Evolutionary conservation across 2,797 vertebrate species (phyloP).

Genomic region (Oreochromis grahami): DNA sequence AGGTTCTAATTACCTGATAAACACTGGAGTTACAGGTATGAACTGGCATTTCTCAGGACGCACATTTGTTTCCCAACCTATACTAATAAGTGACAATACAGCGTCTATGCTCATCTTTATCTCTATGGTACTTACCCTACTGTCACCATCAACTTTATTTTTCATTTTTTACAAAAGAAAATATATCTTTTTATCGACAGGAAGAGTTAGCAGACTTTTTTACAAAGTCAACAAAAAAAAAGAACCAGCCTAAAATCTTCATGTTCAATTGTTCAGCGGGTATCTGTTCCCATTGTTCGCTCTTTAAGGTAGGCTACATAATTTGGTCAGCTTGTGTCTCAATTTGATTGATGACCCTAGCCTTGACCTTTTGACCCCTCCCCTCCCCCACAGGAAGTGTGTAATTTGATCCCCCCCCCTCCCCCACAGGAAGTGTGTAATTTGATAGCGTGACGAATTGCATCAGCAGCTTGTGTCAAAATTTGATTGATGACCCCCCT

Average conservation of each 20-base stretch:
- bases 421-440: too few relatives aligned
- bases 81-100: neutral
- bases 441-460: too few relatives aligned
- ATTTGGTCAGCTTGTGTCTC: too few relatives aligned
- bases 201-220: neutral
- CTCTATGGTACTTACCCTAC: neutral
- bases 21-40: neutral
- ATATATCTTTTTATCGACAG: neutral
- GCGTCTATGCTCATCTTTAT: neutral
- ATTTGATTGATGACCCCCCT: too few relatives aligned
- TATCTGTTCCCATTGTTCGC: neutral
- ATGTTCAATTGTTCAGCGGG: neutral
- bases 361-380: too few relatives aligned
- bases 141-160: neutral
- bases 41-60: neutral
- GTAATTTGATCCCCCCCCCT: too few relatives aligned
- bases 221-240: neutral
- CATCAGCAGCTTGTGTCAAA: too few relatives aligned
- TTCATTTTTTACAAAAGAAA: neutral
- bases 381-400: too few relatives aligned
- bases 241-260: fast-evolving
- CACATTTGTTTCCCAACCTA: neutral
- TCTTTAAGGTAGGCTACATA: neutral
- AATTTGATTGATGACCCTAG: too few relatives aligned
- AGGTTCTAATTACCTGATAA: neutral